phyloP scores from a whole-genome alignment of 64 coral and sea anemone species.

The Astreopora myriophthalma region DNA sequence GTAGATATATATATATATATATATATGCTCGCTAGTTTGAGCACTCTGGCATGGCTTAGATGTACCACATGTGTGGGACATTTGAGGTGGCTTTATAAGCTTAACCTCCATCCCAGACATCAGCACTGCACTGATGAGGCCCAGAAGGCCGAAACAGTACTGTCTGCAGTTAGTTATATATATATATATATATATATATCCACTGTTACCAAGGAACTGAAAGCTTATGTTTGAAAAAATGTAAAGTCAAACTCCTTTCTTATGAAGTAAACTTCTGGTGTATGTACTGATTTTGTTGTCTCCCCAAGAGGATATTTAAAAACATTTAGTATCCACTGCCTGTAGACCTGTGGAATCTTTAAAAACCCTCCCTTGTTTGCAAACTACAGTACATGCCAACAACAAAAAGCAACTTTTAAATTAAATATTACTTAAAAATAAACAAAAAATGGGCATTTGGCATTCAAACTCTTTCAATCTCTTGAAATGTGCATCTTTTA shows the following conservation, averaged over 20 bases:
- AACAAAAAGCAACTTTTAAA: conserved; percentile 2
- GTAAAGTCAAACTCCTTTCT: not conserved
- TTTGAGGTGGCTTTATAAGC: too few relatives aligned
- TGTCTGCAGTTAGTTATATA: too few relatives aligned
- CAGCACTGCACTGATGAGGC: too few relatives aligned
- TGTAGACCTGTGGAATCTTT: not conserved
- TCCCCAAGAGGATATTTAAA: not conserved
- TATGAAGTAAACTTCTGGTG: not conserved
- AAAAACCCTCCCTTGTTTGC: not conserved
- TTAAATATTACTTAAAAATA: conserved; percentile 1
- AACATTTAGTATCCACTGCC: not conserved
- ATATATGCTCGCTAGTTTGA: too few relatives aligned
- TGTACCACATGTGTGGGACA: too few relatives aligned
- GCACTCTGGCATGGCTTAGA: too few relatives aligned
- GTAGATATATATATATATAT: not conserved
- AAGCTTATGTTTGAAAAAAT: not conserved
- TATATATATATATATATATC: not conserved
- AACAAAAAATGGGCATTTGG: not conserved
- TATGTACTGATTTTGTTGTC: not conserved
- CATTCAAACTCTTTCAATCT: not conserved
- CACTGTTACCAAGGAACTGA: not conserved
- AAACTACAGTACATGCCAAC: not conserved
- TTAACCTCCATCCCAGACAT: too few relatives aligned
- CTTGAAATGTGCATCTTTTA: not conserved
- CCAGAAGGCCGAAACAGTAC: too few relatives aligned